Percentiles rank a stretch among this genome's conserved stretches.
These are phyloP conservation scores for Xanthia icteritia DNA, from an alignment of 2,888 invertebrate species.

Conservation along the genomic window DNA sequence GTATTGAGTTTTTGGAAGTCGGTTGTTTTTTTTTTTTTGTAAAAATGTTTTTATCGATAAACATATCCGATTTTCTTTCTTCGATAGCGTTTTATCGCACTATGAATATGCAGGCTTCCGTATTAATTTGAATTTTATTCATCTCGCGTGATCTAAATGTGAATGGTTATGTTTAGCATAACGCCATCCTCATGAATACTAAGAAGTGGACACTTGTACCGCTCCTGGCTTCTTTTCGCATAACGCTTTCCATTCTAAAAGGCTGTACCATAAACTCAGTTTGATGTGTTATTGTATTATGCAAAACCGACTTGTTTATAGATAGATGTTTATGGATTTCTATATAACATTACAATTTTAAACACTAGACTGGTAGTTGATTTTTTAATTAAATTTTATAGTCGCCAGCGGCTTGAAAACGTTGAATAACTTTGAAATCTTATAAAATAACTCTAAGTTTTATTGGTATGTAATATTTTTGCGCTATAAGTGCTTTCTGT, in stretches of 20 bases:
- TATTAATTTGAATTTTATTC: constrained; percentile 64
- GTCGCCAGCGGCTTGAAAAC: constrained; percentile 56
- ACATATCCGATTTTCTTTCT: constrained; percentile 55
- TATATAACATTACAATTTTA: constrained; percentile 66
- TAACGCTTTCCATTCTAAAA: constrained; percentile 75
- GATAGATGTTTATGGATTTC: constrained; percentile 67
- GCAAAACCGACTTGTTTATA: constrained; percentile 77
- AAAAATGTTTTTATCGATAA: constrained; percentile 12
- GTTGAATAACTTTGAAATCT: constrained; percentile 56
- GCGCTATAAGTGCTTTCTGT: constrained; percentile 25
- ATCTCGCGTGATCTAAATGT: constrained; percentile 65
- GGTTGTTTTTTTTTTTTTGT: too few species aligned
- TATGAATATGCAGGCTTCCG: constrained; percentile 66
- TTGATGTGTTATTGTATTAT: constrained; percentile 81
- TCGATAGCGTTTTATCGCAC: constrained; percentile 47
- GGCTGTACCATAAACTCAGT: constrained; percentile 72
- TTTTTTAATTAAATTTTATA: constrained; percentile 67
- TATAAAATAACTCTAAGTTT: constrained; percentile 51
- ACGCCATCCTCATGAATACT: constrained; percentile 82
- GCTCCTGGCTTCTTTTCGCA: constrained; percentile 80
- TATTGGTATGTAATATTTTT: constrained; percentile 50
- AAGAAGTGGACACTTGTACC: constrained; percentile 79
- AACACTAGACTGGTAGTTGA: constrained; percentile 64
- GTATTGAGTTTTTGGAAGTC: too few species aligned
- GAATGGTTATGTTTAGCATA: constrained; percentile 72